Percentiles rank a stretch among this genome's conserved stretches.
phyloP scores from a whole-genome alignment of 2,113 vertebrate genomes.

The Alouatta palliata region DNA sequence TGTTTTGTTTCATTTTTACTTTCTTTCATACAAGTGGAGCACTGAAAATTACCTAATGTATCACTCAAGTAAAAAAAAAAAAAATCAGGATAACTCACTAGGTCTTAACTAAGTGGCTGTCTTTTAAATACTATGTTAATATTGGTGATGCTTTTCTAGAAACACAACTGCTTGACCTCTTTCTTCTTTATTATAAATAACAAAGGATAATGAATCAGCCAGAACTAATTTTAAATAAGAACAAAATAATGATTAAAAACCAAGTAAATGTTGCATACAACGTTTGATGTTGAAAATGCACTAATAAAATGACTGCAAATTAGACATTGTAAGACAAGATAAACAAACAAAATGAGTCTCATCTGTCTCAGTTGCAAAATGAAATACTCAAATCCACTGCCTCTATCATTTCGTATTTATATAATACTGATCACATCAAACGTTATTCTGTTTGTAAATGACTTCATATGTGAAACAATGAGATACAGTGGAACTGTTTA shows the following conservation, averaged over 20 bases:
- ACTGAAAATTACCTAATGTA: background rate
- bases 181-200: slow-evolving; percentile 44
- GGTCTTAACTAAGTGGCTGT: background rate
- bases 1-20: background rate
- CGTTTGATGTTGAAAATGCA: slow-evolving; percentile 51
- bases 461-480: background rate
- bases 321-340: slow-evolving; percentile 8
- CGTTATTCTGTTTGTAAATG: background rate
- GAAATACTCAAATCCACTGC: background rate
- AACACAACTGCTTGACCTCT: slow-evolving; percentile 60
- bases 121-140: background rate
- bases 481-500: background rate
- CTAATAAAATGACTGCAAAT: slow-evolving; percentile 45
- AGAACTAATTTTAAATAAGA: slow-evolving; percentile 58
- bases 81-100: background rate
- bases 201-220: slow-evolving; percentile 51
- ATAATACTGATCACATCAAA: background rate
- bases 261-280: slow-evolving; percentile 50
- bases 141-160: background rate
- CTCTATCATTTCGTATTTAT: background rate
- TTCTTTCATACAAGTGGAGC: background rate
- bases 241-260: slow-evolving; percentile 55
- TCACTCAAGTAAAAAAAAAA: background rate
- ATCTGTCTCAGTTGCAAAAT: background rate
- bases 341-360: slow-evolving; percentile 25